Conservation (phyloP, 2,888 invertebrate genomes). For the Drosophila neutralis region DNA sequence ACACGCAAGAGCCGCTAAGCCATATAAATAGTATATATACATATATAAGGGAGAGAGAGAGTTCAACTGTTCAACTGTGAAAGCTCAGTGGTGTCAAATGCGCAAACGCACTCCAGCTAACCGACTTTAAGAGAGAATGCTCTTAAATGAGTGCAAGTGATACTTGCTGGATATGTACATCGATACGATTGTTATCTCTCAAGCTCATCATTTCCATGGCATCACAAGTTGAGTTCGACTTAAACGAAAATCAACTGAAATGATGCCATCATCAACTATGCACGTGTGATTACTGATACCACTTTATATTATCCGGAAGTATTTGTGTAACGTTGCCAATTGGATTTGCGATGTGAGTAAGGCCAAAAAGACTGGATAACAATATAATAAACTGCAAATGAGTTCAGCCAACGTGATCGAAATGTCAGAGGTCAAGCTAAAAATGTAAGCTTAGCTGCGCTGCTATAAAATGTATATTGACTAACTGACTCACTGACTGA, state of each 20-base stretch:
- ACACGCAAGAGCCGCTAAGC: conserved; percentile 20
- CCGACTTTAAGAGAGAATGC: conserved; percentile 6
- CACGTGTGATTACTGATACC: conserved; percentile 31
- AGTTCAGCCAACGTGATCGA: conserved; percentile 25
- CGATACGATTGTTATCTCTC: not conserved
- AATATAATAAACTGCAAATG: conserved; percentile 44
- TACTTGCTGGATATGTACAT: not conserved
- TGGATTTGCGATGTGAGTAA: conserved; percentile 56
- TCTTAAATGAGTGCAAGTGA: conserved; percentile 20
- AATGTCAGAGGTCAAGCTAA: conserved; percentile 16
- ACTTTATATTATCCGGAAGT: conserved; percentile 57
- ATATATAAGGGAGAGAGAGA: not conserved
- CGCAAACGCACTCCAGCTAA: conserved; percentile 38
- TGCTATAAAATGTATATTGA: not conserved
- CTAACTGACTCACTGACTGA: not conserved
- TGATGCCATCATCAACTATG: conserved; percentile 10
- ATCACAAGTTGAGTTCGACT: conserved; percentile 61
- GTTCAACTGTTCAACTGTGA: conserved; percentile 1
- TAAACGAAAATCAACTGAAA: conserved; percentile 60
- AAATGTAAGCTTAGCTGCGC: not conserved
- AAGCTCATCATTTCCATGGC: conserved; percentile 26
- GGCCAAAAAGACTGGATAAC: conserved; percentile 52
- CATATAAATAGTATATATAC: not conserved
- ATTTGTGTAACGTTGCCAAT: conserved; percentile 72
- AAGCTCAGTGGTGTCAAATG: conserved; percentile 14